Evolutionary conservation across 1,140 invertebrate species (phyloP).

Genomic region (Drosophila takahashii): DNA sequence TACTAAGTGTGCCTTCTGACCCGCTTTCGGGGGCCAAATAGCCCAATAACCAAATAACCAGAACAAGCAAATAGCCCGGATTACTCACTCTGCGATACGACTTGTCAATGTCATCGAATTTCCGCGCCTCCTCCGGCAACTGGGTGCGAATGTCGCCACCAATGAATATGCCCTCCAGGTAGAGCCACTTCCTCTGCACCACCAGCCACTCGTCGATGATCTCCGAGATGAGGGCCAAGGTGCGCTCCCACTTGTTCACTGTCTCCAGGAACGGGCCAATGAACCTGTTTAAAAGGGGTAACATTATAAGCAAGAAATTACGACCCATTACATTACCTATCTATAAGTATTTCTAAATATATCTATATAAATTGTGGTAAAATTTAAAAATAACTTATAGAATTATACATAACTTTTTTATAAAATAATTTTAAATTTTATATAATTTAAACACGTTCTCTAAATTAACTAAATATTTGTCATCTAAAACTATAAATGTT

Average conservation of each 20-base stretch:
- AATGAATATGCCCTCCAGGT: conserved; percentile 95
- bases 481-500: too few relatives aligned
- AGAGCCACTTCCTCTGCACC: conserved; percentile 95
- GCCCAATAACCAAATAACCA: conserved; percentile 45
- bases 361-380: too few relatives aligned
- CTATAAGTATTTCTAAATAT: too few relatives aligned
- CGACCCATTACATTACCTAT: too few relatives aligned
- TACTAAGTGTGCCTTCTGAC: conserved; percentile 52
- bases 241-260: conserved; percentile 94
- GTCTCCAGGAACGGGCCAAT: conserved; percentile 92
- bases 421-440: too few relatives aligned
- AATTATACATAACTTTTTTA: too few relatives aligned
- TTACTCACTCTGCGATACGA: conserved; percentile 88
- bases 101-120: conserved; percentile 95
- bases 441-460: too few relatives aligned
- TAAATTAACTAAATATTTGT: too few relatives aligned
- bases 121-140: conserved; percentile 93
- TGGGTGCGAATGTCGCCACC: conserved; percentile 94
- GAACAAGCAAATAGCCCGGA: conserved; percentile 48
- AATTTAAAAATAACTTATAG: too few relatives aligned
- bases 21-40: conserved; percentile 18
- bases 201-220: conserved; percentile 94
- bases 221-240: conserved; percentile 91
- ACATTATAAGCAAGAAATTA: too few relatives aligned
- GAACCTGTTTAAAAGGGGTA: conserved; percentile 86